Conservation (phyloP, 2,113 vertebrate species). For the Labeo catla region DNA sequence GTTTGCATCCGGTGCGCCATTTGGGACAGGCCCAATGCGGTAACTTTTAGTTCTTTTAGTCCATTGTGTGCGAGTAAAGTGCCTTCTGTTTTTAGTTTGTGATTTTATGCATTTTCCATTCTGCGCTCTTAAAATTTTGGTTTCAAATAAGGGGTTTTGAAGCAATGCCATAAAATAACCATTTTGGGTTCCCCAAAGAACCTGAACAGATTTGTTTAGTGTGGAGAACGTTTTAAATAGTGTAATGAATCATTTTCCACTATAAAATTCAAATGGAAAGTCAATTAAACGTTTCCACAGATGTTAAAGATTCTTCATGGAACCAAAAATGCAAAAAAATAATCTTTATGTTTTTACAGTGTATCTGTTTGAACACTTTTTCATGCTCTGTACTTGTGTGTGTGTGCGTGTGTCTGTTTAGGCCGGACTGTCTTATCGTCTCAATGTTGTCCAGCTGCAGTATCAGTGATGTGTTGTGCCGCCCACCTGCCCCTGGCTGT, state of each 20-base stretch:
- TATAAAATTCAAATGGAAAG: background rate
- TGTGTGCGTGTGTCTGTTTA: conserved; percentile 13
- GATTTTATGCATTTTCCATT: background rate
- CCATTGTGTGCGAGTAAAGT: background rate
- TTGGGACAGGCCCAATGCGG: background rate
- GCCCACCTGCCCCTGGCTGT: conserved; percentile 54
- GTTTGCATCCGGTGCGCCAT: background rate
- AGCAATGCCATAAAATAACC: background rate
- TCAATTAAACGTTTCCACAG: background rate
- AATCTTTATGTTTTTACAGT: background rate
- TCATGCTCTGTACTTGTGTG: background rate
- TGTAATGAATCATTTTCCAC: background rate
- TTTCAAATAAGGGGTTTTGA: background rate
- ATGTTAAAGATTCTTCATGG: background rate
- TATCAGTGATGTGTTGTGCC: conserved; percentile 47
- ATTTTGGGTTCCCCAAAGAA: background rate
- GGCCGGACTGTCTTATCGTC: conserved; percentile 42
- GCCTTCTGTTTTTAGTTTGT: background rate
- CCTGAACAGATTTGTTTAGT: background rate
- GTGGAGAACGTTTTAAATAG: background rate
- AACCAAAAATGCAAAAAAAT: background rate
- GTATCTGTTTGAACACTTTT: background rate
- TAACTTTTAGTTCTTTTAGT: background rate
- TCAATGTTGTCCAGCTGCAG: conserved; percentile 52
- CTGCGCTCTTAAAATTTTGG: background rate